Base-by-base conservation (phyloP, 1,140 invertebrate genomes). In the Acromyrmex charruanus region DNA sequence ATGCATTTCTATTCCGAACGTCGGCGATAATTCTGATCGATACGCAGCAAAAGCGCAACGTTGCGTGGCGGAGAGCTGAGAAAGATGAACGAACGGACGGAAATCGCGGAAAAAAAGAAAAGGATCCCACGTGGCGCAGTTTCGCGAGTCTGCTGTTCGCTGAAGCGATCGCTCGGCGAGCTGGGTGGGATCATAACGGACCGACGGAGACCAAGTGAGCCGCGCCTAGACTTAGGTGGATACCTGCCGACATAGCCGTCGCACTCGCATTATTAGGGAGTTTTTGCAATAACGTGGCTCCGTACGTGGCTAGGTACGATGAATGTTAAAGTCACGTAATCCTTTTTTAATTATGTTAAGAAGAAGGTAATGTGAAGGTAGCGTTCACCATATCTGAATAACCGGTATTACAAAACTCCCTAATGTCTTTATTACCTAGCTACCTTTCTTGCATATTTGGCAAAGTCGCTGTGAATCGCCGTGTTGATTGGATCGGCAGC, bases 151-250 rank as follows among this genome's bases (percentile, higher is more conserved):
- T 85, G 84, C 88, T 90, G 89, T 77, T 87, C 87, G 92, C 88
- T 91, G 79, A 59, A 90, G 86, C 91, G 88, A 84, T 87, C 80
- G 87, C 21, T 65, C 72, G 65, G 63, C 35, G 66, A 44, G 66
- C 31, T 21, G 87, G 90, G 89, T 89, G 91, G 91, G 90, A 92
- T 93, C 87, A 92, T 93, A 94, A 94, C 93, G 93, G 92, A 90
- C 85, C 39, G 35, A 63, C 61, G 93, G 92, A 90, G 39, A 65
- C 44, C 72, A 53, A 39, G 21, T 39, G 84, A 91, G 92, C 94
- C 94, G 94, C 94, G 91, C 93, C 93, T 94, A 94, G 92, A 92
- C 90, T 55, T 49, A 79, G 59, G 89, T 88, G 91, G 90, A 93
- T 94, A 88, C 86, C 87, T 88, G 65, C 81, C 84, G 80, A 85